Conservation (phyloP, 2,113 vertebrate genomes). For the Turdus rufiventris region DNA sequence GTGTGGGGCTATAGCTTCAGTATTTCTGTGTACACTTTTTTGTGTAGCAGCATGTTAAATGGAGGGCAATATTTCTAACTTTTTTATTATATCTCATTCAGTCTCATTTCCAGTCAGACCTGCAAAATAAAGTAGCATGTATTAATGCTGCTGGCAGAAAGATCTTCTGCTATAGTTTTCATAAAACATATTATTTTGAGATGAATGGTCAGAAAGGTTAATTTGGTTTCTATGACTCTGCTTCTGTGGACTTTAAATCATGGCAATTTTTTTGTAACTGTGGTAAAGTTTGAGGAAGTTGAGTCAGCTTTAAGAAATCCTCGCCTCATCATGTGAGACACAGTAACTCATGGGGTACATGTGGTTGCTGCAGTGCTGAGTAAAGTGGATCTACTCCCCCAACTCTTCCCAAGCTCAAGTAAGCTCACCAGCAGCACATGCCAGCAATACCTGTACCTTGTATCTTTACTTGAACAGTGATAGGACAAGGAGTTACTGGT, state of each 20-base stretch:
- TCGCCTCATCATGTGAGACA: neutral
- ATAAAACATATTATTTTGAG: neutral
- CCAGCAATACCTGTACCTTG: neutral
- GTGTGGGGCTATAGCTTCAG: neutral
- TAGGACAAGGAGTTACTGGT: neutral
- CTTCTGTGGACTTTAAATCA: neutral
- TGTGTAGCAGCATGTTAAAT: neutral
- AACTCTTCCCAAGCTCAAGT: neutral
- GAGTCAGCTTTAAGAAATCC: neutral
- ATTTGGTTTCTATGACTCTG: neutral
- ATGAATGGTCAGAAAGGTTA: neutral
- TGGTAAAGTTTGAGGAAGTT: neutral
- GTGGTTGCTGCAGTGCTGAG: neutral
- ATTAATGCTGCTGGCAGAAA: neutral
- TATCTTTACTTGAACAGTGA: neutral
- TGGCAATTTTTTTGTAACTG: neutral
- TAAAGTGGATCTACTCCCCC: neutral
- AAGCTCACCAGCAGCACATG: neutral
- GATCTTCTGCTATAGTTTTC: neutral
- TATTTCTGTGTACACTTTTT: neutral
- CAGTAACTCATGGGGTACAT: neutral
- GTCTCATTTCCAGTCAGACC: neutral
- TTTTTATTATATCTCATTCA: neutral
- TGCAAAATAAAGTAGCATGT: neutral
- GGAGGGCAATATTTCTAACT: neutral